These are phyloP conservation scores for Dendrophyllia cribrosa DNA, from an alignment of 64 coral and sea anemone species.

Conservation along the genomic window DNA sequence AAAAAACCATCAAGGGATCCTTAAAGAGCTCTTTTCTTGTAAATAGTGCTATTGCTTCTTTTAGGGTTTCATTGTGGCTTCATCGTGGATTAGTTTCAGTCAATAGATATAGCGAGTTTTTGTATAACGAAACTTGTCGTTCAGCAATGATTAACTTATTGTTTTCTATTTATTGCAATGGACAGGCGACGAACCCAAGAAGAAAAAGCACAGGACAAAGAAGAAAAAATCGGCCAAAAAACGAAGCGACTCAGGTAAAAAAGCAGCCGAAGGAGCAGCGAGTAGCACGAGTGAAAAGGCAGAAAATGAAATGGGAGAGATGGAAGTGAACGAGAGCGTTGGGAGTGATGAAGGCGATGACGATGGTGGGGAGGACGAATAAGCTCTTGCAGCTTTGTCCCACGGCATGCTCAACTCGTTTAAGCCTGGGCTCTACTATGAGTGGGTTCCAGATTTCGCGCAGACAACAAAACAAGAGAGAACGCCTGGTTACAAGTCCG, in stretches of 20 bases:
- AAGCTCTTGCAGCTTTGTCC: background rate
- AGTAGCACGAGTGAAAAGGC: background rate
- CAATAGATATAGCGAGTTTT: background rate
- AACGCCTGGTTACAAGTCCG: too few species aligned
- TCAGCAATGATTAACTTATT: too few species aligned
- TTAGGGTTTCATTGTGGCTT: too few species aligned
- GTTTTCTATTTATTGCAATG: background rate
- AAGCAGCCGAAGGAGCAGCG: background rate
- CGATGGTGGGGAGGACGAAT: constrained; percentile 9
- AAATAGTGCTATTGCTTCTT: too few species aligned
- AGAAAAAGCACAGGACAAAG: constrained; percentile 82
- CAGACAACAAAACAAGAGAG: too few species aligned
- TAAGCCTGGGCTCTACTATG: too few species aligned
- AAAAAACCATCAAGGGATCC: too few species aligned
- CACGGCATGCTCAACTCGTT: too few species aligned
- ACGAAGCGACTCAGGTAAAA: background rate
- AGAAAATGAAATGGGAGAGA: constrained; percentile 3
- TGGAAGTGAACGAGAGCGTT: constrained; percentile 17
- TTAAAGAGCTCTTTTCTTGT: too few species aligned
- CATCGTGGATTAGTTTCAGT: too few species aligned
- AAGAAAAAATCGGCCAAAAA: constrained; percentile 74
- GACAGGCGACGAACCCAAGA: constrained; percentile 78
- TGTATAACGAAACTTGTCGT: background rate
- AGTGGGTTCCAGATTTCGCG: too few species aligned
- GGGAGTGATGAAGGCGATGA: constrained; percentile 7